A percentile compares a stretch with the other conserved stretches of the same genome.
These are phyloP conservation scores for Lophura nycthemera DNA, from an alignment of 2,113 vertebrate species.

Conservation along the genomic window DNA sequence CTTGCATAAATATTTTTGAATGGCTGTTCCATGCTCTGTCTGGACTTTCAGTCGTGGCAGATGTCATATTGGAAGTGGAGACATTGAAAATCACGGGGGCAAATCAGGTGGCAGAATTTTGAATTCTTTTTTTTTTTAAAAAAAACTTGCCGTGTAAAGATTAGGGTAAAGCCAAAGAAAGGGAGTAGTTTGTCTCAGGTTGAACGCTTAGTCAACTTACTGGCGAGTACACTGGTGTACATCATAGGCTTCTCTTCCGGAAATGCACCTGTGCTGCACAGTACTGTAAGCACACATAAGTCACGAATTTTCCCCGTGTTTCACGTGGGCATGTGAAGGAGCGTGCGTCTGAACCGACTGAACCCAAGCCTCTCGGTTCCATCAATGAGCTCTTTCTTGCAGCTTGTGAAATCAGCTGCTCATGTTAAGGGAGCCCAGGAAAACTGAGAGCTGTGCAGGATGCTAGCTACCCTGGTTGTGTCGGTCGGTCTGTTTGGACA, in stretches of 20 bases:
- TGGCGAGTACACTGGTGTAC: neutral
- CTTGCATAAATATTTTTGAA: no score
- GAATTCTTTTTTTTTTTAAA: no score
- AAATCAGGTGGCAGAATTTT: no score
- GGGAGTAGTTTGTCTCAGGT: neutral
- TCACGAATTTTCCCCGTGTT: neutral
- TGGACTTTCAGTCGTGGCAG: no score
- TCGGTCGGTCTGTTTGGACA: accelerated
- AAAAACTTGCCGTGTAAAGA: no score
- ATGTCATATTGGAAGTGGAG: no score
- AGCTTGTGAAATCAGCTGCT: neutral
- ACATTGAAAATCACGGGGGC: no score
- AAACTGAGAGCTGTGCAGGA: neutral
- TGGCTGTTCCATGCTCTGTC: no score
- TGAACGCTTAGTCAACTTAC: neutral
- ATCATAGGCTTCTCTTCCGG: neutral
- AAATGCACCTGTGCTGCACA: accelerated
- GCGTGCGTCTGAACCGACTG: neutral
- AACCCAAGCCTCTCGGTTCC: neutral
- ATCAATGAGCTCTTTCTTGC: neutral
- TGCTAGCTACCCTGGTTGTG: neutral
- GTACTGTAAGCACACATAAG: neutral
- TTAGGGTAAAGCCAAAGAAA: neutral
- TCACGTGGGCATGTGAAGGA: accelerated
- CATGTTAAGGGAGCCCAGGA: neutral